phyloP scores from a whole-genome alignment of 2,797 vertebrate genomes.

The Masticophis lateralis region DNA sequence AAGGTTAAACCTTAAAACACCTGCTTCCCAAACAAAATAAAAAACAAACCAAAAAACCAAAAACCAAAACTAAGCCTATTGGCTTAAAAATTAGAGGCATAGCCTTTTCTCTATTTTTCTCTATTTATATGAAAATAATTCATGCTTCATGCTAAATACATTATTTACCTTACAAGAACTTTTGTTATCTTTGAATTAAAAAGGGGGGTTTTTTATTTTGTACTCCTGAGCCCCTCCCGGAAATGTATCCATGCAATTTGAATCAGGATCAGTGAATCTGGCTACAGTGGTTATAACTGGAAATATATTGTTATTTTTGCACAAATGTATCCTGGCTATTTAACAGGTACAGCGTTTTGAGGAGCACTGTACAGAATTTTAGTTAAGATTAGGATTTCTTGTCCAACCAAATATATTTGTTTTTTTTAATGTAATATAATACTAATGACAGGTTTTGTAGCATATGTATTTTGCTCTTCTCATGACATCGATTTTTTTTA shows the following conservation, averaged over 20 bases:
- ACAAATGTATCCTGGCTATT: slow-evolving; percentile 80
- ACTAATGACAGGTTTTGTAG: slow-evolving; percentile 80
- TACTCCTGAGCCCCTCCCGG: slow-evolving; percentile 65
- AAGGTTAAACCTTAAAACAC: slow-evolving; percentile 92
- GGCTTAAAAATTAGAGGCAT: slow-evolving; percentile 95
- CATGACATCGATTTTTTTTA: slow-evolving; percentile 68
- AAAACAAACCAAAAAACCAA: slow-evolving; percentile 54
- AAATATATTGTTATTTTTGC: slow-evolving; percentile 83
- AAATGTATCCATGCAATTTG: slow-evolving; percentile 92
- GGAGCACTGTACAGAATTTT: slow-evolving; percentile 72
- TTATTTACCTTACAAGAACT: slow-evolving; percentile 98
- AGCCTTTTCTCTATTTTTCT: slow-evolving; percentile 93
- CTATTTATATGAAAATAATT: slow-evolving; percentile 99
- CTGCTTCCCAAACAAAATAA: slow-evolving; percentile 83
- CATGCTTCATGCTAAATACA: slow-evolving; percentile 99
- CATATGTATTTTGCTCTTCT: slow-evolving; percentile 49
- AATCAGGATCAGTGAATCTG: slow-evolving; percentile 81
- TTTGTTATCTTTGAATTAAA: slow-evolving; percentile 85
- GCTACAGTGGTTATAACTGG: slow-evolving; percentile 87
- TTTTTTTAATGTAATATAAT: slow-evolving; percentile 63
- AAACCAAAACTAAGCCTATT: slow-evolving; percentile 79
- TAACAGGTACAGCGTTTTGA: slow-evolving; percentile 85
- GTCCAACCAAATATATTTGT: slow-evolving; percentile 56
- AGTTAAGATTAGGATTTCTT: slow-evolving; percentile 40
- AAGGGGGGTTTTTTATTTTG: slow-evolving; percentile 81